A percentile compares a stretch with the other conserved stretches of the same genome.
Conservation (phyloP, 2,797 vertebrate species). For the Chelon auratus region DNA sequence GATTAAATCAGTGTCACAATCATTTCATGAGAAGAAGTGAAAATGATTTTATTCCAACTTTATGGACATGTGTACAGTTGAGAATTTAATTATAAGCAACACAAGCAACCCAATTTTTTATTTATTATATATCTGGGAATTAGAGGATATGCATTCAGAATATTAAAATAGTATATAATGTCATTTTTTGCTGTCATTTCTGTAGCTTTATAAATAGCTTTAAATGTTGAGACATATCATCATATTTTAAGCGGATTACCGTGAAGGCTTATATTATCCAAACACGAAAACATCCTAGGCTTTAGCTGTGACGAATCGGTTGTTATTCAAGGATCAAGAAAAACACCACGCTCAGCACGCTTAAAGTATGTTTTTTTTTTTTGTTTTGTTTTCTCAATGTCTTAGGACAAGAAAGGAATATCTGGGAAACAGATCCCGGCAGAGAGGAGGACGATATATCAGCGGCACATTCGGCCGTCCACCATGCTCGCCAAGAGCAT, state of each 20-base stretch:
- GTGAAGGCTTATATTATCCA: slow-evolving; percentile 12
- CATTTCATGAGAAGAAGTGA: too few relatives aligned
- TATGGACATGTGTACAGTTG: not conserved
- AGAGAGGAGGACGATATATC: slow-evolving; percentile 92
- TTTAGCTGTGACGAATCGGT: slow-evolving; percentile 25
- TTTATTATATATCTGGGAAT: not conserved
- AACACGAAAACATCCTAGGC: not conserved
- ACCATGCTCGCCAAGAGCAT: slow-evolving; percentile 98
- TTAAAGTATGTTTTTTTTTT: not conserved
- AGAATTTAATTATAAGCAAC: not conserved
- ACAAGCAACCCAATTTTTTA: not conserved
- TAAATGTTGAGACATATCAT: too few relatives aligned
- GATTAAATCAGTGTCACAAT: too few relatives aligned
- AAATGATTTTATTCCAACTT: too few relatives aligned
- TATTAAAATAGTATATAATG: not conserved
- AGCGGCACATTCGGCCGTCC: slow-evolving; percentile 92
- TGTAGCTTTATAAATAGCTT: not conserved
- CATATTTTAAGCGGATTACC: slow-evolving; percentile 2
- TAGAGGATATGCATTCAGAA: not conserved
- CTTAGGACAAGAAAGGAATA: slow-evolving; percentile 96
- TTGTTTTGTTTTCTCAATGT: slow-evolving; percentile 12
- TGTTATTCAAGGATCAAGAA: slow-evolving; percentile 1
- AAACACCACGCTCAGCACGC: not conserved
- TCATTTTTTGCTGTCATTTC: accelerated
- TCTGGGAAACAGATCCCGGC: slow-evolving; percentile 89